Evolutionary conservation across 2,888 invertebrate genomes (phyloP).

Genomic region (Linhomoeus sp.): DNA sequence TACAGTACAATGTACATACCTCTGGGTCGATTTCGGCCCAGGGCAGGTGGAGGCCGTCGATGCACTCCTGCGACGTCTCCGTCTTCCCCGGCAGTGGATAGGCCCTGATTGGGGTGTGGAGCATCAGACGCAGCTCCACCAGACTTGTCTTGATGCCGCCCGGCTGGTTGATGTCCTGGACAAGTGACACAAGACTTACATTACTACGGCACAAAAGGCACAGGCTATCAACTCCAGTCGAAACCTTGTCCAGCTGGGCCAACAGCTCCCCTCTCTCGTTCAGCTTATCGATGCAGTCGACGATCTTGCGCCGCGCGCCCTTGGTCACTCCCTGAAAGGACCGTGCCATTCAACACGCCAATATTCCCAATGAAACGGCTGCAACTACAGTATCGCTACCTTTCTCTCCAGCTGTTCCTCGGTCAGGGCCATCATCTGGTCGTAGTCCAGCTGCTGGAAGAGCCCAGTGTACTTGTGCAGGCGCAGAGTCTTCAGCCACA

Average conservation of each 20-base stretch:
- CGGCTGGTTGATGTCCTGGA: conserved; percentile 21
- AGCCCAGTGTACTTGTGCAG: conserved; percentile 87
- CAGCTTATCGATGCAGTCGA: conserved; percentile 68
- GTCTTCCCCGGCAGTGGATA: conserved; percentile 8
- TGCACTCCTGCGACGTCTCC: conserved; percentile 6
- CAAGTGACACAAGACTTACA: no score
- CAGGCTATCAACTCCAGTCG: no score
- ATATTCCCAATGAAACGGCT: no score
- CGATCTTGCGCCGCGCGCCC: conserved; percentile 81
- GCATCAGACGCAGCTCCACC: conserved; percentile 27
- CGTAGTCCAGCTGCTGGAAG: conserved; percentile 71
- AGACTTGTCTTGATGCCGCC: conserved; percentile 12
- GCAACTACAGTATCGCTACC: no score
- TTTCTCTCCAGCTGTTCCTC: conserved; percentile 52
- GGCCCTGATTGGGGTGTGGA: conserved; percentile 28
- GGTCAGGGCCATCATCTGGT: conserved; percentile 71
- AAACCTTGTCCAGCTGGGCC: conserved; percentile 46
- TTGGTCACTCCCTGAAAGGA: conserved; percentile 54
- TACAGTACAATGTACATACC: no score
- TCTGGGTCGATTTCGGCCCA: conserved; percentile 10
- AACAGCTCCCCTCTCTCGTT: conserved; percentile 52
- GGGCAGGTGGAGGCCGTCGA: conserved; percentile 6
- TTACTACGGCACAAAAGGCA: no score
- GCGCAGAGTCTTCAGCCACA: conserved; percentile 77
- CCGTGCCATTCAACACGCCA: no score